Base-by-base conservation (phyloP, 1,140 invertebrate genomes). In the Drosophila pallidifrons region DNA sequence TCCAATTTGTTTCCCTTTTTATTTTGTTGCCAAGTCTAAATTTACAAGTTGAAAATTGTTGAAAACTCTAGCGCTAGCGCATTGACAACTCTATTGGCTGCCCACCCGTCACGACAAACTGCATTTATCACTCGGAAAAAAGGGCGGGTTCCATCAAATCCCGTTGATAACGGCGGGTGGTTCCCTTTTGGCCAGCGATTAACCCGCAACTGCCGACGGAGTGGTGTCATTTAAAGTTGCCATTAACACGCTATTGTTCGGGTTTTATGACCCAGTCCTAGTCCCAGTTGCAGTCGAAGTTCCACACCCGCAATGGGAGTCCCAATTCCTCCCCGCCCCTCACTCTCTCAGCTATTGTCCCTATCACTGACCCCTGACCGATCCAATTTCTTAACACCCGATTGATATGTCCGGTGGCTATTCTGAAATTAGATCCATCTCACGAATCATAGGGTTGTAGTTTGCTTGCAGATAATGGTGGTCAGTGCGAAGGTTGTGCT, bases 181-280 rank as follows among this genome's bases (percentile, higher is more conserved):
- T 82, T 58, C 41, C 60, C 70, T 59, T 57, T 47, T 58, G 59
- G 46, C 65, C 54, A 20, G 51, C 61, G 61, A 52, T 41, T 81
- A 63, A 85, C 75, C 74, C 52, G 52, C 45, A 47, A 25, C 51
- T n/a, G 58, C 8, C 10, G 54, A 65, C 49, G 45, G 66, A 58
- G 63, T 74, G 79, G 81, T 89, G 81, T 90, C 87, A 90, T 71
- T 87, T 90, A 82, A 90, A 90, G 82, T 86, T 80, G 81, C 82
- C 87, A 90, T 90, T 90, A 90, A 85, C 87, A 91, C 87, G 81
- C 86, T 64, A 90, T 90, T 90, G 87, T 90, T 77, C 75, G 67
- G 71, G 58, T 67, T 72, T 78, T 81, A 82, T 79, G 75, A 70
- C 67, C 60, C 25, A 15, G 16, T 45, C 5, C 60, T 10, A 28